These are phyloP conservation scores for Leptoteleia sp. DNA, from an alignment of 1,140 invertebrate genomes.

Conservation along the genomic window DNA sequence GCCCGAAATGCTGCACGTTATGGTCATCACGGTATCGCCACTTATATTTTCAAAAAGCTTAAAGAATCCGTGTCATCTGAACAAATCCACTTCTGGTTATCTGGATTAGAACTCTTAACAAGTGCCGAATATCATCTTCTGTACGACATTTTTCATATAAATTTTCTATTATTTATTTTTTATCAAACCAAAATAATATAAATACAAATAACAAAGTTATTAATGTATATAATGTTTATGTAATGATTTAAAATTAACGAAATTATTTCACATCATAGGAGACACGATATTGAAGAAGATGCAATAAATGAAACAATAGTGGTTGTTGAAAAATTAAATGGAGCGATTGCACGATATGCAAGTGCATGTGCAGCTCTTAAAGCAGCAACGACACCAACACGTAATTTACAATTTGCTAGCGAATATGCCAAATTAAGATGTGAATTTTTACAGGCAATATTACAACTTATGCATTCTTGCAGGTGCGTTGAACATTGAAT, in stretches of 20 bases:
- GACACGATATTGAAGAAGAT: constrained; percentile 71
- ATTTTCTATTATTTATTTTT: constrained; percentile 5
- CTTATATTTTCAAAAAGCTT: constrained; percentile 85
- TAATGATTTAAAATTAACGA: too few relatives aligned
- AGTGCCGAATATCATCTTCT: constrained; percentile 84
- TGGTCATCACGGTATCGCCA: constrained; percentile 89
- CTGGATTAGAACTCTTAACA: constrained; percentile 87
- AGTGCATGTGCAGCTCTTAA: constrained; percentile 87
- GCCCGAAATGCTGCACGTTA: constrained; percentile 92
- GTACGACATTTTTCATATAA: constrained; percentile 64
- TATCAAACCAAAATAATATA: too few relatives aligned
- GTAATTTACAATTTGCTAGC: constrained; percentile 88
- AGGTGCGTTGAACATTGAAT: too few relatives aligned
- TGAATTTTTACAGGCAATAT: constrained; percentile 89
- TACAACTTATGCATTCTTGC: constrained; percentile 89
- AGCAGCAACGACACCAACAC: constrained; percentile 86
- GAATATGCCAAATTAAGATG: constrained; percentile 89
- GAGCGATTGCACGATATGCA: constrained; percentile 83
- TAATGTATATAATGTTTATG: too few relatives aligned
- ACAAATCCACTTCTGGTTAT: constrained; percentile 94
- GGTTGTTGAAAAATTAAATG: constrained; percentile 84
- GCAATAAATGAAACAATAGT: constrained; percentile 68
- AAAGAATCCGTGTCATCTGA: constrained; percentile 92
- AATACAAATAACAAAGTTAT: too few relatives aligned
- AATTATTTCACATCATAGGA: too few relatives aligned